Percentiles rank a stretch among this genome's conserved stretches.
These are phyloP conservation scores for Megastigmus dorsalis DNA, from an alignment of 2,888 invertebrate species.

Conservation along the genomic window DNA sequence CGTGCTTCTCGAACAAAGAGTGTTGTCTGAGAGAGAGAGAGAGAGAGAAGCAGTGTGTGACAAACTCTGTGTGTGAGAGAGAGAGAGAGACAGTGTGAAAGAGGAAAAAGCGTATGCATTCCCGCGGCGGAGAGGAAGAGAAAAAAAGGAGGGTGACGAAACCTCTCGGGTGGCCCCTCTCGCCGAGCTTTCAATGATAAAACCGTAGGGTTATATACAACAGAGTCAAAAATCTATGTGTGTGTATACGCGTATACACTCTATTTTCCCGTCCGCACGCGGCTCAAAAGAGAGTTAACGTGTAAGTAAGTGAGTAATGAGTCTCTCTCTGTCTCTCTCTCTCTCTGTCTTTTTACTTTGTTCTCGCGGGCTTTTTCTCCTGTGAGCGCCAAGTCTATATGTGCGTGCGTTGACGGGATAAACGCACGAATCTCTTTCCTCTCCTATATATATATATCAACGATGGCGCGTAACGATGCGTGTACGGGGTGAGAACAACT, in stretches of 20 bases:
- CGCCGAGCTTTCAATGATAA: not conserved
- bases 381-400: not conserved
- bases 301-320: conserved; percentile 41
- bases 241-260: not conserved
- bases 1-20: conserved; percentile 1
- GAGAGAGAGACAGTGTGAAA: not conserved
- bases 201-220: not conserved
- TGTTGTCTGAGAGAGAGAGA: not conserved
- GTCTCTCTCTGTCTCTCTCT: not conserved
- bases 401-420: not conserved
- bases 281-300: not conserved
- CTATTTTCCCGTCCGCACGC: not conserved
- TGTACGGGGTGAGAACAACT: not conserved
- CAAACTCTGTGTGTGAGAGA: too few relatives aligned
- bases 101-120: not conserved
- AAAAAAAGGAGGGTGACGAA: not conserved
- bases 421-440: not conserved
- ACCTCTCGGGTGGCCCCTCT: not conserved
- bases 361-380: not conserved
- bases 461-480: not conserved
- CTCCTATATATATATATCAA: too few relatives aligned
- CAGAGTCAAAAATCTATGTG: not conserved
- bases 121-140: not conserved
- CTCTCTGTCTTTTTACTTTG: not conserved
- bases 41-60: not conserved